Percentiles rank a stretch among this genome's conserved stretches.
These are phyloP conservation scores for Ditylenchus weischeri DNA, from an alignment of 2,888 invertebrate genomes.

Conservation along the genomic window DNA sequence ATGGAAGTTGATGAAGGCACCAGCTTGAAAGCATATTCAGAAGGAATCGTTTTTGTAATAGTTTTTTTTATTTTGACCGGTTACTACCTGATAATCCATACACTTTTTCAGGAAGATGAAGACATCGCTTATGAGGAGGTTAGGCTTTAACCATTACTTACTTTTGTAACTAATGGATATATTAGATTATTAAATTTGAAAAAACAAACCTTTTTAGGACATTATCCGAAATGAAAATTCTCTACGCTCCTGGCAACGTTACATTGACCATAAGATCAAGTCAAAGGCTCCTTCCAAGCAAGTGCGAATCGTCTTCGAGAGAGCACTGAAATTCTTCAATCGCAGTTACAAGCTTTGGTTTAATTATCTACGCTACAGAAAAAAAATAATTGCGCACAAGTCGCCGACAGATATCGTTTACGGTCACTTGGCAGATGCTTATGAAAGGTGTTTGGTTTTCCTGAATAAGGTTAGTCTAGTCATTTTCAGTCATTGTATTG, in stretches of 20 bases:
- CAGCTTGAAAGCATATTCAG: neutral
- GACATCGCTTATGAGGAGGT: conserved; percentile 92
- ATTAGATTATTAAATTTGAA: too few species aligned
- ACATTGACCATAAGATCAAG: conserved; percentile 89
- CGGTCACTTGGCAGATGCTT: conserved; percentile 91
- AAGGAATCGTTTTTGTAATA: conserved; percentile 17
- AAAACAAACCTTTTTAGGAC: conserved; percentile 64
- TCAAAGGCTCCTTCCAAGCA: conserved; percentile 65
- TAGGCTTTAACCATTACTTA: conserved; percentile 68
- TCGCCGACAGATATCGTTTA: conserved; percentile 80
- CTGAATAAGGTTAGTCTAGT: conserved; percentile 79
- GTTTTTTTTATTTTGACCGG: conserved; percentile 12
- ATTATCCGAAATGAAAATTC: conserved; percentile 93
- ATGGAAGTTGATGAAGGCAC: neutral
- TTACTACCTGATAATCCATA: neutral
- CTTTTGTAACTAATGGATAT: too few species aligned
- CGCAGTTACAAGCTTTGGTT: conserved; percentile 96
- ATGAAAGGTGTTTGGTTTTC: conserved; percentile 90
- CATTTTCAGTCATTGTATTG: too few species aligned
- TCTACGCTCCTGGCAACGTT: conserved; percentile 95
- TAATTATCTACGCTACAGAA: conserved; percentile 81
- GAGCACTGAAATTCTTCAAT: conserved; percentile 90
- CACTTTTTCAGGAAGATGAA: conserved; percentile 69
- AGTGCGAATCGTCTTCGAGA: conserved; percentile 74
- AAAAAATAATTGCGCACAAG: conserved; percentile 75